Percentiles rank a stretch among this genome's conserved stretches.
Conservation (phyloP, 2,113 vertebrate genomes). For the Ptilorrhoa leucosticta region DNA sequence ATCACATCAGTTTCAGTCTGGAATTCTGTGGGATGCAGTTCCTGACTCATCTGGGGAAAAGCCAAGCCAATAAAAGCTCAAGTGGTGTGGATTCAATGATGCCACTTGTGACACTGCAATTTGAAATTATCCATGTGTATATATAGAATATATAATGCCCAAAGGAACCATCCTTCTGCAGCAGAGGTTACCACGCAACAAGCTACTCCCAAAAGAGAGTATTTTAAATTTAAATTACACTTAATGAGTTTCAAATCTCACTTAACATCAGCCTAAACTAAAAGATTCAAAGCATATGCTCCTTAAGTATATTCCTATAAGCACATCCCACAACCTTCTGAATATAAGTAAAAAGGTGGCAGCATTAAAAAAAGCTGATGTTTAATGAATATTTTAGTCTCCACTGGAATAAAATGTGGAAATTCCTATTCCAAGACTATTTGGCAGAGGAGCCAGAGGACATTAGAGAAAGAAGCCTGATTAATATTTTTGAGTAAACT, state of each 20-base stretch:
- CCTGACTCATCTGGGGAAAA: background rate
- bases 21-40: background rate
- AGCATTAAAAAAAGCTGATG: background rate
- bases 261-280: background rate
- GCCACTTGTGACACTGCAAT: background rate
- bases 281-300: background rate
- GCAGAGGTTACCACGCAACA: background rate
- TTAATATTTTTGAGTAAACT: slow-evolving; percentile 4
- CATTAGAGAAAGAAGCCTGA: slow-evolving; percentile 22
- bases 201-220: background rate
- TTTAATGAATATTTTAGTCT: background rate
- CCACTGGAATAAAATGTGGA: background rate
- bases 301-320: background rate
- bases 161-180: background rate
- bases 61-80: background rate
- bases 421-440: slow-evolving; percentile 24
- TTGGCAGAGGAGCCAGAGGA: background rate
- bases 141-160: background rate
- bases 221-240: background rate
- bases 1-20: background rate
- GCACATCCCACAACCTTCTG: background rate
- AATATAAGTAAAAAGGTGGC: background rate
- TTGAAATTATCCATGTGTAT: background rate
- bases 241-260: background rate
- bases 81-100: background rate